Percentiles rank a stretch among this genome's conserved stretches.
Conservation (phyloP, 2,888 invertebrate genomes). For the Cryptocheilus praepositus region DNA sequence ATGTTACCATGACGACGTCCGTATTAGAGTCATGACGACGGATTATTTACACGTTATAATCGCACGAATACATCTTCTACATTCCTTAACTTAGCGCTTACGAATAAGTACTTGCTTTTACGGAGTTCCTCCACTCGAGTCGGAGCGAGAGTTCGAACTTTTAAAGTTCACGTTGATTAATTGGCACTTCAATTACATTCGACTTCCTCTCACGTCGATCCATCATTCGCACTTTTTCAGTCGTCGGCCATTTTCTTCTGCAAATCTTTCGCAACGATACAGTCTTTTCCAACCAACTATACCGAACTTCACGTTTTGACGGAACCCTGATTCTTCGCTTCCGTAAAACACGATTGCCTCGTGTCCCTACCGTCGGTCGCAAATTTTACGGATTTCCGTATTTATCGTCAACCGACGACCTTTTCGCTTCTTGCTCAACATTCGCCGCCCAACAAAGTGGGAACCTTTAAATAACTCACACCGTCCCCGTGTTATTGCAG, state of each 20-base stretch:
- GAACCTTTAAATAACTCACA: not conserved
- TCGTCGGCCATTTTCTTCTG: not conserved
- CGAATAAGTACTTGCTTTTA: too few species aligned
- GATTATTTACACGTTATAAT: too few species aligned
- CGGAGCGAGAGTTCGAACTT: too few species aligned
- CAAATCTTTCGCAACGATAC: not conserved
- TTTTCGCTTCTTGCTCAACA: too few species aligned
- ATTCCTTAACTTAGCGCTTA: too few species aligned
- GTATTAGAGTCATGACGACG: not conserved
- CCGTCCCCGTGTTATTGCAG: constrained; percentile 12
- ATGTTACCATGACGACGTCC: not conserved
- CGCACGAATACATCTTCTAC: too few species aligned
- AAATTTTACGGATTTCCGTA: too few species aligned
- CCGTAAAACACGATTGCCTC: too few species aligned
- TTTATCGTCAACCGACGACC: too few species aligned
- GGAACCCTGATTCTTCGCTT: too few species aligned
- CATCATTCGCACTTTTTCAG: not conserved
- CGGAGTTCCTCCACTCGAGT: too few species aligned
- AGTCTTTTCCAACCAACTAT: not conserved
- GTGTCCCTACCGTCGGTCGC: too few species aligned
- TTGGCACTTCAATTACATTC: constrained; percentile 1
- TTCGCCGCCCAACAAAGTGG: not conserved
- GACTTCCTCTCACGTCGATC: not conserved
- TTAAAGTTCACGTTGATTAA: not conserved
- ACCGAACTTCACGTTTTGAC: constrained; percentile 3